Conservation (phyloP, 2,797 vertebrate genomes). For the Aeoliscus strigatus region DNA sequence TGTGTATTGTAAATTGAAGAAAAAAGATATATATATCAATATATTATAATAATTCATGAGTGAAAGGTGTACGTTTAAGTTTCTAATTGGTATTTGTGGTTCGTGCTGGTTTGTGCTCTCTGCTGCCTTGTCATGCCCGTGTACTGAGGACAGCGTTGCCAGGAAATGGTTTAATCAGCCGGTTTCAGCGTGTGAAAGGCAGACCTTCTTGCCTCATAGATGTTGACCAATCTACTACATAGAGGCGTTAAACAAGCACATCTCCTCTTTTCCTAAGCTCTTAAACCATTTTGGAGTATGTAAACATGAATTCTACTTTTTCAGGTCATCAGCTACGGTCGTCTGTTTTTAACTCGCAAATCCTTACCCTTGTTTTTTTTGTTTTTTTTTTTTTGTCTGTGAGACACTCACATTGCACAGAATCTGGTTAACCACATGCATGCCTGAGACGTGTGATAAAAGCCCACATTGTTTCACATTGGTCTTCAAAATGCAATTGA, state of each 20-base stretch:
- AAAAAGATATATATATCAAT: no score
- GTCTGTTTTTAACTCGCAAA: background rate
- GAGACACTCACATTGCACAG: slow-evolving; percentile 5
- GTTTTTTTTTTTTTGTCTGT: slow-evolving; percentile 2
- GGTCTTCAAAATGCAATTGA: slow-evolving; percentile 29
- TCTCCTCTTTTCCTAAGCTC: no score
- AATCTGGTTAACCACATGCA: slow-evolving; percentile 53
- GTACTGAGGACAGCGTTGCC: no score
- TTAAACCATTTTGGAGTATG: no score
- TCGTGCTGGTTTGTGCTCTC: background rate
- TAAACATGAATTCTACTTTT: no score
- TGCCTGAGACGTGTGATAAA: background rate
- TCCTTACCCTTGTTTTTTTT: background rate
- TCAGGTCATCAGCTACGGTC: no score
- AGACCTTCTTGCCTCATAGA: slow-evolving; percentile 10
- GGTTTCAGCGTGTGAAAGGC: background rate
- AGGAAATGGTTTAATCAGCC: slow-evolving; percentile 5
- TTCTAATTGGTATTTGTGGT: no score
- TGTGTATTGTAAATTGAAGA: no score
- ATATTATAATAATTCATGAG: no score
- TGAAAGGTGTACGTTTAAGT: no score
- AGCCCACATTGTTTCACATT: slow-evolving; percentile 5
- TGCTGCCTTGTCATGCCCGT: no score
- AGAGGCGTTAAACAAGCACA: no score
- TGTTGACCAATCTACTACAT: slow-evolving; percentile 29